Percentiles rank a stretch among this genome's conserved stretches.
Conservation (phyloP, 2,113 vertebrate species). For the Eolophus roseicapilla region DNA sequence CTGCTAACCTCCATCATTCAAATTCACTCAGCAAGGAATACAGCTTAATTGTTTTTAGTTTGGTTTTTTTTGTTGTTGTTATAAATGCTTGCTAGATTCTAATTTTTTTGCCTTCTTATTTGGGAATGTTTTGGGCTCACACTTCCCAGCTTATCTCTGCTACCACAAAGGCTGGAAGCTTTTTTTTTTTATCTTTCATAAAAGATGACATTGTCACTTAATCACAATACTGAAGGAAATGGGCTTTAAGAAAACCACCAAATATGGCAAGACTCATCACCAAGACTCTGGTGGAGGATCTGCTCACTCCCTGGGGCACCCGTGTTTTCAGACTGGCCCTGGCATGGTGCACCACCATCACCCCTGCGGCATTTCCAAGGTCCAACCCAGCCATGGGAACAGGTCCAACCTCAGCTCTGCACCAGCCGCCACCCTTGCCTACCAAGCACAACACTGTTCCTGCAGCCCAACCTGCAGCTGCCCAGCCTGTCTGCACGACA, state of each 20-base stretch:
- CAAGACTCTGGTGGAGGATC: background rate
- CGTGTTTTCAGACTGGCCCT: background rate
- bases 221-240: conserved; percentile 18
- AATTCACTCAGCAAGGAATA: background rate
- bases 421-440: background rate
- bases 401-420: background rate
- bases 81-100: background rate
- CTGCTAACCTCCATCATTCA: background rate
- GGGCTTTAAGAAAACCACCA: background rate
- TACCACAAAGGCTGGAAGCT: conserved; percentile 36
- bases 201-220: background rate
- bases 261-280: background rate
- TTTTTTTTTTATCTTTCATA: background rate
- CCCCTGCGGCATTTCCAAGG: background rate
- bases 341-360: background rate
- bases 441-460: background rate
- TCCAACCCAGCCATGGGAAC: background rate
- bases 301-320: background rate
- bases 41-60: background rate
- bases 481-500: rapidly evolving
- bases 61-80: background rate
- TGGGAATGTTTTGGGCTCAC: background rate
- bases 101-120: conserved; percentile 4
- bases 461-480: background rate
- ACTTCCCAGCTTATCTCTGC: conserved; percentile 28